Evolutionary conservation across 23 tunicate genomes (phyloP).

Genomic region (Halocynthia roretzi): DNA sequence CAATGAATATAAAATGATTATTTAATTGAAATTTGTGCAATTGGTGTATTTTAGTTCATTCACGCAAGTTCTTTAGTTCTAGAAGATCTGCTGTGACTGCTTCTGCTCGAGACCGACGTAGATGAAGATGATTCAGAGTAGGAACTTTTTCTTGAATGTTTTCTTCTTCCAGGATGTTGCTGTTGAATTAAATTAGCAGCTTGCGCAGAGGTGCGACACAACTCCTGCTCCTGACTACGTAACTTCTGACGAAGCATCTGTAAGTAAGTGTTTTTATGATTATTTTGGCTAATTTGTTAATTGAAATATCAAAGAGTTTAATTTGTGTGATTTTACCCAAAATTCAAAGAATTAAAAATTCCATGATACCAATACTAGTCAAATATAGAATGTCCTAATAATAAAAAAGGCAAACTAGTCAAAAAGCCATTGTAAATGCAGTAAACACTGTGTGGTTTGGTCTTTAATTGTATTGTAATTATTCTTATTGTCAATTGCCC

Average conservation of each 20-base stretch:
- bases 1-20: too few relatives aligned
- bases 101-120: background rate
- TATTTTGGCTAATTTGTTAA: background rate
- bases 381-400: too few relatives aligned
- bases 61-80: constrained; percentile 9
- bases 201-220: constrained; percentile 64
- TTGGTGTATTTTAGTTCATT: too few relatives aligned
- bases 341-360: too few relatives aligned
- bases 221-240: constrained; percentile 65
- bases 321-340: too few relatives aligned
- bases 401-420: too few relatives aligned
- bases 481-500: too few relatives aligned
- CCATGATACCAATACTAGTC: too few relatives aligned
- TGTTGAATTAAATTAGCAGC: constrained; percentile 38
- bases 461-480: too few relatives aligned
- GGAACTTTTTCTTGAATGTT: constrained; percentile 5
- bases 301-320: background rate
- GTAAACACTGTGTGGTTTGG: too few relatives aligned
- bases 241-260: constrained; percentile 34
- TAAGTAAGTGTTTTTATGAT: background rate
- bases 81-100: constrained; percentile 10
- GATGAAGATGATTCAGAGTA: constrained; percentile 17
- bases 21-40: too few relatives aligned
- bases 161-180: constrained; percentile 4
- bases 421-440: too few relatives aligned